Evolutionary conservation across 2,113 vertebrate genomes (phyloP).

Genomic region (Chaenogobius annularis): DNA sequence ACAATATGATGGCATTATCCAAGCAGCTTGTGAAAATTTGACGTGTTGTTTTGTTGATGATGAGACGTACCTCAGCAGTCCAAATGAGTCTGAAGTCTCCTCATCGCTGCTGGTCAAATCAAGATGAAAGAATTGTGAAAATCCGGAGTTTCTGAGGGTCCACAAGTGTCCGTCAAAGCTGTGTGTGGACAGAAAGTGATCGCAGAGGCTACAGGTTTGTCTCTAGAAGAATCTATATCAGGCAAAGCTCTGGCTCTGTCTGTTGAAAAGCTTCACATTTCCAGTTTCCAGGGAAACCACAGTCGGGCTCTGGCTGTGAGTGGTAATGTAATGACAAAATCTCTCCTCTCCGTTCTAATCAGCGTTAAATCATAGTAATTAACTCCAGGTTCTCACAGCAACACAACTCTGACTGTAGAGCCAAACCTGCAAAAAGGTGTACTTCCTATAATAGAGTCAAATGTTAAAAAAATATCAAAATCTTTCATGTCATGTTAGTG

Average conservation of each 20-base stretch:
- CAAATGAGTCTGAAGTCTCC: slow-evolving; percentile 49
- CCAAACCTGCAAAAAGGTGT: slow-evolving; percentile 35
- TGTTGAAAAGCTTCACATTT: slow-evolving; percentile 80
- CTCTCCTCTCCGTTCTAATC: slow-evolving; percentile 68
- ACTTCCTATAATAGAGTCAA: slow-evolving; percentile 3
- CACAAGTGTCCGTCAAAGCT: slow-evolving; percentile 41
- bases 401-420: slow-evolving; percentile 32
- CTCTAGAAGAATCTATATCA: slow-evolving; percentile 78
- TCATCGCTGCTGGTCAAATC: slow-evolving; percentile 43
- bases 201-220: slow-evolving; percentile 70
- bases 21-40: slow-evolving; percentile 14
- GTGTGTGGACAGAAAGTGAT: slow-evolving; percentile 51
- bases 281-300: slow-evolving; percentile 84
- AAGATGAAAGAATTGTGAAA: slow-evolving; percentile 46
- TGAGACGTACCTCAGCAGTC: slow-evolving; percentile 71
- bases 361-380: slow-evolving; percentile 72
- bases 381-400: slow-evolving; percentile 58
- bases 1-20: slow-evolving; percentile 2
- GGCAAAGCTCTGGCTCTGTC: slow-evolving; percentile 74
- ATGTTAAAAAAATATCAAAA: not conserved
- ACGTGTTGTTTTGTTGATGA: not conserved
- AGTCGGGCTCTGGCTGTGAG: slow-evolving; percentile 72
- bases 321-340: slow-evolving; percentile 74
- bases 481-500: not conserved
- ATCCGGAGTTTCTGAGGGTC: slow-evolving; percentile 27